Evolutionary conservation across 2,888 invertebrate genomes (phyloP).

Genomic region (Silvanus unidentatus): DNA sequence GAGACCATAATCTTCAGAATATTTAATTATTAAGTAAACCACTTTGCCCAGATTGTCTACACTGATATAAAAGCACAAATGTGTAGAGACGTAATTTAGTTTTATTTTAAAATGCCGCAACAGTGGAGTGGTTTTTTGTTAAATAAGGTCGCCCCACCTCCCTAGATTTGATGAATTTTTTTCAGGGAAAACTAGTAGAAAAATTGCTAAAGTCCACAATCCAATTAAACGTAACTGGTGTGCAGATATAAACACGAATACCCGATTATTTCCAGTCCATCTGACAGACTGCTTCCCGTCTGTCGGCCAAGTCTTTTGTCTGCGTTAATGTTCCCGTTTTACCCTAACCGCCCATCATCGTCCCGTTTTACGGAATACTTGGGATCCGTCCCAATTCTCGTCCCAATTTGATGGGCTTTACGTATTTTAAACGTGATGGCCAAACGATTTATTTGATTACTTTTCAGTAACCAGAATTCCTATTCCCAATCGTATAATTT

Average conservation of each 20-base stretch:
- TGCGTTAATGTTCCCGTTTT: slow-evolving; percentile 18
- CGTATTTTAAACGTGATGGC: slow-evolving; percentile 26
- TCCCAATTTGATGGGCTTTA: slow-evolving; percentile 12
- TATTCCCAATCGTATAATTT: neutral
- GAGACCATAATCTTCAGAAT: too few relatives aligned
- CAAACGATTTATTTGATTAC: slow-evolving; percentile 28
- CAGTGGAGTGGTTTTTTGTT: too few relatives aligned
- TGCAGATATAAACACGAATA: slow-evolving; percentile 25
- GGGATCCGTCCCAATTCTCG: neutral
- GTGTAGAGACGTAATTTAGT: too few relatives aligned
- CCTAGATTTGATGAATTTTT: too few relatives aligned
- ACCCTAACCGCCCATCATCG: slow-evolving; percentile 3
- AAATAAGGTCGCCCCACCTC: too few relatives aligned
- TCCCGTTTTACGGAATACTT: neutral
- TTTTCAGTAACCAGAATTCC: slow-evolving; percentile 12
- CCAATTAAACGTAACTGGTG: slow-evolving; percentile 22
- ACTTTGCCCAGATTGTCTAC: too few relatives aligned
- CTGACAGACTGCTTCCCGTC: slow-evolving; percentile 20
- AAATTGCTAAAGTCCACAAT: slow-evolving; percentile 14
- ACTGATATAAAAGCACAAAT: too few relatives aligned
- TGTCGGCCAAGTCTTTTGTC: slow-evolving; percentile 17
- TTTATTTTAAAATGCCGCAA: too few relatives aligned
- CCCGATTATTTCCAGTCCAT: slow-evolving; percentile 27
- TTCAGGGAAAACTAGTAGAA: too few relatives aligned
- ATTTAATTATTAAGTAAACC: too few relatives aligned